These are phyloP conservation scores for Zoanthus sociatus DNA, from an alignment of 92 coral and sea anemone species.

Conservation along the genomic window DNA sequence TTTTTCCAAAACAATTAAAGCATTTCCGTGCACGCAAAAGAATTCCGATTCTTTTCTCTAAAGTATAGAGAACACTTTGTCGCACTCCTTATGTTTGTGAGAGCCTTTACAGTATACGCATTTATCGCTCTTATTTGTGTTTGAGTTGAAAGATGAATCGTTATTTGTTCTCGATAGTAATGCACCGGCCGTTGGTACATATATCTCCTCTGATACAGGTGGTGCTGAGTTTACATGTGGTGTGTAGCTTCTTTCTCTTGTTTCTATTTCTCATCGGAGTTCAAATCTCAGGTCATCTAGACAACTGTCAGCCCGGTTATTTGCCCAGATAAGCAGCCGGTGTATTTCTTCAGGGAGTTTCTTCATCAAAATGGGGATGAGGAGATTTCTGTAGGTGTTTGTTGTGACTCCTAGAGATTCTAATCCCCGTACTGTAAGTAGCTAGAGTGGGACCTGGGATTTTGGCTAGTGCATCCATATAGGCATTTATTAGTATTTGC, in stretches of 20 bases:
- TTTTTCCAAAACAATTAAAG: too few species aligned
- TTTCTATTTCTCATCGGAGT: slow-evolving; percentile 5
- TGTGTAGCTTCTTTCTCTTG: slow-evolving; percentile 3
- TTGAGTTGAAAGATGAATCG: too few species aligned
- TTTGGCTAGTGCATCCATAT: not conserved
- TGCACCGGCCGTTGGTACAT: not conserved
- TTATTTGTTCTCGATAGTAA: too few species aligned
- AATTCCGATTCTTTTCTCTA: too few species aligned
- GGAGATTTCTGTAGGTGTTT: not conserved
- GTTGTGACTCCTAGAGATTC: not conserved
- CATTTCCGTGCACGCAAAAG: too few species aligned
- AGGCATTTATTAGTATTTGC: not conserved
- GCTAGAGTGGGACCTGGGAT: not conserved
- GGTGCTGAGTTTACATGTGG: not conserved
- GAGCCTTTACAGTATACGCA: too few species aligned
- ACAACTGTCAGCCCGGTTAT: slow-evolving; percentile 9
- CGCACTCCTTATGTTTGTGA: too few species aligned
- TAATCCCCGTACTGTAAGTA: slow-evolving; percentile 4
- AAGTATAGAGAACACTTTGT: too few species aligned
- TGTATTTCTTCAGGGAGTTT: slow-evolving; percentile 9
- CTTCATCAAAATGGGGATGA: not conserved
- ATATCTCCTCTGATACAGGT: not conserved
- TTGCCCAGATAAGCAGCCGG: slow-evolving; percentile 8
- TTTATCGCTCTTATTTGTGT: too few species aligned
- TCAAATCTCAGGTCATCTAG: not conserved